Base-by-base conservation (phyloP, 1,140 invertebrate genomes). In the Akabosia matsudoensis region DNA sequence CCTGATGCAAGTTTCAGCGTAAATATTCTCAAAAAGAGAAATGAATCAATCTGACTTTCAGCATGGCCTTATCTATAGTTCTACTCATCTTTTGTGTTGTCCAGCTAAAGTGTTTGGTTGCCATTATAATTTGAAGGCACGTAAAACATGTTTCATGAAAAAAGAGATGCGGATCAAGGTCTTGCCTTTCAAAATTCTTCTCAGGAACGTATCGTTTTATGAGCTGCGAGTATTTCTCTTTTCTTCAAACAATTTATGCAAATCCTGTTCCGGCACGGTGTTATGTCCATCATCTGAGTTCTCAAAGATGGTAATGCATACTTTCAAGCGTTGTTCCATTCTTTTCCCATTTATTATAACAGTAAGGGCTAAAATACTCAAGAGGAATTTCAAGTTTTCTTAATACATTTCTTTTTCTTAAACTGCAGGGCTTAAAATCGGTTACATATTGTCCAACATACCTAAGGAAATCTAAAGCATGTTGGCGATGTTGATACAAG, bases 361-460 rank as follows among this genome's bases (percentile, higher is more conserved):
- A n/a, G n/a, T n/a, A n/a, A n/a, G n/a, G n/a, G n/a, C n/a, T n/a
- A n/a, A n/a, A n/a, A n/a, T n/a, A n/a, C n/a, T n/a, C 7, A 67
- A 67, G 61, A 67, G 31, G 61, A 67, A 67, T 30, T 67, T 16
- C 61, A 31, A 67, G 61, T 67, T 67, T 67, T 67, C 26, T 67
- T 24, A 30, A 30, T 67, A 16, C 4, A 22, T 22, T 14, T 61
- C n/a, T n/a, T n/a, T n/a, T n/a, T n/a, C n/a, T n/a, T n/a, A n/a
- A n/a, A n/a, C n/a, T n/a, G n/a, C n/a, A n/a, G n/a, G 14, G 54
- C 54, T 10, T 61, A 16, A 13, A 61, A 61, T 61, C 24, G 7
- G 7, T n/a, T 61, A 10, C 54, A 10, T 61, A n/a, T 61, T 16
- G 4, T 10, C n/a, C 7, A 61, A 61, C 7, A 45, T 45, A 45